Conservation (phyloP, 2,113 vertebrate genomes). For the Monopterus albus region DNA sequence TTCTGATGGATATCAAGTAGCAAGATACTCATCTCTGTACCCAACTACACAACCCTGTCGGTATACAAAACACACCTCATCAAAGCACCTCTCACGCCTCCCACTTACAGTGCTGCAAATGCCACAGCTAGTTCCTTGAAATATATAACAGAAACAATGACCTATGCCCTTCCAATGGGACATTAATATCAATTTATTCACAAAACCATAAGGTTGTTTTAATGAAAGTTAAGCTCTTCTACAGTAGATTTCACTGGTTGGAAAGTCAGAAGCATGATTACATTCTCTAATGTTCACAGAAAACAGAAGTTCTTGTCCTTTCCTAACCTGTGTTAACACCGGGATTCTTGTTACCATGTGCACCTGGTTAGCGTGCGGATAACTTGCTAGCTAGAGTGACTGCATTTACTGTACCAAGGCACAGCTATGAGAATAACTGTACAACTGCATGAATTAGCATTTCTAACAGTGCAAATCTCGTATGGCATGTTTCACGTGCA, state of each 20-base stretch:
- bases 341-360: slow-evolving; percentile 19
- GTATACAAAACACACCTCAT: not conserved
- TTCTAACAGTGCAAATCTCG: not conserved
- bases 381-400: not conserved
- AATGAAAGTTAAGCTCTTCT: no score
- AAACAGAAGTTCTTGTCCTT: no score
- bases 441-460: no score
- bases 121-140: not conserved
- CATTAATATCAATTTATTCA: not conserved
- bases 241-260: not conserved
- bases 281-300: no score
- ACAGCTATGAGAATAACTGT: not conserved
- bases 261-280: no score
- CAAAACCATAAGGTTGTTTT: not conserved
- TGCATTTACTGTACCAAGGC: not conserved
- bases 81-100: not conserved
- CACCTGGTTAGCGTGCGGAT: slow-evolving; percentile 1
- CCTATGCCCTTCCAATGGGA: not conserved
- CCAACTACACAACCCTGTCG: not conserved
- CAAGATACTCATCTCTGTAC: not conserved
- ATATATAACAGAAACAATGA: not conserved
- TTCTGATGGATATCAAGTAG: not conserved
- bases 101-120: no score
- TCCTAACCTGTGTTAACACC: not conserved
- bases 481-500: not conserved